phyloP scores from a whole-genome alignment of 2,797 vertebrate species.

The Podargus strigoides region DNA sequence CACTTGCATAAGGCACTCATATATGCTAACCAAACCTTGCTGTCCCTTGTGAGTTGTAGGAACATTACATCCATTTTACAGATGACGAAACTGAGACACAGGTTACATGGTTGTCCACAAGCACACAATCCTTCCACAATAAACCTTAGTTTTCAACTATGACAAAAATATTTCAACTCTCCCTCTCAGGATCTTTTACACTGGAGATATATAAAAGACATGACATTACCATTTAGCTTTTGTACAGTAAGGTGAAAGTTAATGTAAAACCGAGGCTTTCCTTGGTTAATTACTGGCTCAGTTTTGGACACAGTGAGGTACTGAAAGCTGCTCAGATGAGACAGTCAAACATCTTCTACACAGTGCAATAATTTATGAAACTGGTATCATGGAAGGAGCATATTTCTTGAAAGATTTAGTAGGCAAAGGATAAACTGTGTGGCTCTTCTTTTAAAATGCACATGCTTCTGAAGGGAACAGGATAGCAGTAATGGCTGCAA shows the following conservation, averaged over 20 bases:
- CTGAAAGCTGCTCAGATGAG: background rate
- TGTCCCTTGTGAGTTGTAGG: background rate
- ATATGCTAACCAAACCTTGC: background rate
- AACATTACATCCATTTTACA: background rate
- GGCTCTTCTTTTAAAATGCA: background rate
- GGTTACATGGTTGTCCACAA: background rate
- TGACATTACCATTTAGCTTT: background rate
- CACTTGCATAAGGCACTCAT: background rate
- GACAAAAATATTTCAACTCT: background rate
- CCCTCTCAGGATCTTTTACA: background rate
- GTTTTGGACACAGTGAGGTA: background rate
- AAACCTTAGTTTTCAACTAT: background rate
- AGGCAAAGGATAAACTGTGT: background rate
- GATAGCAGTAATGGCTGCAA: background rate
- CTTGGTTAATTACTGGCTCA: background rate
- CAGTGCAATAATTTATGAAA: slow-evolving; percentile 40
- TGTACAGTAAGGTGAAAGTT: background rate
- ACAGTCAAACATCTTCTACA: background rate
- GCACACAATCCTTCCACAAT: background rate
- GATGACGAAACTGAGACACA: background rate
- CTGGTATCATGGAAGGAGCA: background rate
- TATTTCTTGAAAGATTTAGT: slow-evolving; percentile 46
- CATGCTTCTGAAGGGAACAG: background rate
- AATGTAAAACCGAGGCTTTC: background rate
- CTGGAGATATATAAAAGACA: background rate